phyloP scores from a whole-genome alignment of 2,797 vertebrate genomes.

The Clarias fuscus region DNA sequence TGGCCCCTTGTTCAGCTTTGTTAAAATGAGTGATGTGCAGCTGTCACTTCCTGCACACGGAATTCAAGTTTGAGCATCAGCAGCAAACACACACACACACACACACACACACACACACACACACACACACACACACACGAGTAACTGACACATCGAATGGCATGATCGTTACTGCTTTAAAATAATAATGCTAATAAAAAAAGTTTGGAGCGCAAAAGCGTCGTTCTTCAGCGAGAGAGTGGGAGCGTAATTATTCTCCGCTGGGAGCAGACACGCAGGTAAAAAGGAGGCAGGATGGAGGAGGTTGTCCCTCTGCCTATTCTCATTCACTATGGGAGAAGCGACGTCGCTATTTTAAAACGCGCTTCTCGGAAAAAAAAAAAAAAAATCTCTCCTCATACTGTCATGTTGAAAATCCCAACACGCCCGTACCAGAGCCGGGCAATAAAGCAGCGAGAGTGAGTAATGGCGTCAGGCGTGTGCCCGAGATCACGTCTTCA shows the following conservation, averaged over 20 bases:
- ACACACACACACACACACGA: neutral
- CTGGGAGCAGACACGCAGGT: constrained; percentile 18
- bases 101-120: constrained; percentile 1
- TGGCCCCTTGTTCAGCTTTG: neutral
- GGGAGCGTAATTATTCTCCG: constrained; percentile 35
- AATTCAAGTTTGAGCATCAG: neutral
- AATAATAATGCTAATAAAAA: neutral
- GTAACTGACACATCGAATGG: neutral
- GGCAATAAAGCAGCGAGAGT: neutral
- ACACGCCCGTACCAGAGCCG: neutral
- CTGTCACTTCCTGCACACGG: neutral
- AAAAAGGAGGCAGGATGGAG: constrained; percentile 1
- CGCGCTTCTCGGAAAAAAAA: neutral
- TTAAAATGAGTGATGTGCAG: neutral
- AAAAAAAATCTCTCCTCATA: constrained; percentile 29
- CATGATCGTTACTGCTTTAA: constrained; percentile 4
- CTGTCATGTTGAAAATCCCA: constrained; percentile 36
- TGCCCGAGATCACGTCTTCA: neutral
- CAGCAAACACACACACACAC: neutral
- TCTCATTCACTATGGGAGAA: constrained; percentile 30
- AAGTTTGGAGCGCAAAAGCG: constrained; percentile 21
- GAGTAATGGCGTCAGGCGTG: neutral
- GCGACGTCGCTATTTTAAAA: constrained; percentile 37
- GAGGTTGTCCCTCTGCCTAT: constrained; percentile 23
- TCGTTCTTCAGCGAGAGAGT: neutral